These are phyloP conservation scores for Hypomecis punctinalis DNA, from an alignment of 2,888 invertebrate species.

Conservation along the genomic window DNA sequence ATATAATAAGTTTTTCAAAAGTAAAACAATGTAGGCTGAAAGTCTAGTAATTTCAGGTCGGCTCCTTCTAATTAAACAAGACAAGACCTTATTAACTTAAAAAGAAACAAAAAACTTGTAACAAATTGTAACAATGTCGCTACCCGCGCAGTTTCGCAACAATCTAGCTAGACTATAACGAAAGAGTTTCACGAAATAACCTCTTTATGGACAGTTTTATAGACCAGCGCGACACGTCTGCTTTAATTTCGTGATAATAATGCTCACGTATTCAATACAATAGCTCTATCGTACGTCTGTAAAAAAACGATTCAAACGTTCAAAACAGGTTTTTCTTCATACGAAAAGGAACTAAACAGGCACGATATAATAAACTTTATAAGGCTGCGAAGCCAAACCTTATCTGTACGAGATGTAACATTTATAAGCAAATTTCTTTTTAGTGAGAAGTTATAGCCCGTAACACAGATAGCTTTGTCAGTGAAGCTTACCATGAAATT, in stretches of 20 bases:
- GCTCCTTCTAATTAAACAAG: neutral
- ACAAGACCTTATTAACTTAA: neutral
- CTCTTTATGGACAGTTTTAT: conserved; percentile 8
- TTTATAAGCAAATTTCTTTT: no score
- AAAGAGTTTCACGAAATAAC: conserved; percentile 10
- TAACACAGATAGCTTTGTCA: no score
- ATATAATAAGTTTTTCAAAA: no score
- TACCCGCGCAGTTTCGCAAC: conserved; percentile 9
- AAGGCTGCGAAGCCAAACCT: neutral
- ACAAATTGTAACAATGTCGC: conserved; percentile 7
- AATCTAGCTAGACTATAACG: conserved; percentile 7
- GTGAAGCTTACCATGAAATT: no score
- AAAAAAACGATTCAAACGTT: conserved; percentile 1
- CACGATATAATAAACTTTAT: neutral
- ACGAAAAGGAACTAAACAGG: neutral
- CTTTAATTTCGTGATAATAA: conserved; percentile 15
- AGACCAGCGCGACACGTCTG: conserved; percentile 18
- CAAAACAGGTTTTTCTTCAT: conserved; percentile 1
- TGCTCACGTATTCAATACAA: conserved; percentile 23
- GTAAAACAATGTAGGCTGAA: no score
- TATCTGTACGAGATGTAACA: no score
- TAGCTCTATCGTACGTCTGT: conserved; percentile 9
- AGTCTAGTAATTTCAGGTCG: no score
- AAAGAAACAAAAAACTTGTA: neutral
- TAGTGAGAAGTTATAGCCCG: no score